A percentile compares a stretch with the other conserved stretches of the same genome.
Conservation (phyloP, 2,888 invertebrate genomes). For the Tenthredo amoena region DNA sequence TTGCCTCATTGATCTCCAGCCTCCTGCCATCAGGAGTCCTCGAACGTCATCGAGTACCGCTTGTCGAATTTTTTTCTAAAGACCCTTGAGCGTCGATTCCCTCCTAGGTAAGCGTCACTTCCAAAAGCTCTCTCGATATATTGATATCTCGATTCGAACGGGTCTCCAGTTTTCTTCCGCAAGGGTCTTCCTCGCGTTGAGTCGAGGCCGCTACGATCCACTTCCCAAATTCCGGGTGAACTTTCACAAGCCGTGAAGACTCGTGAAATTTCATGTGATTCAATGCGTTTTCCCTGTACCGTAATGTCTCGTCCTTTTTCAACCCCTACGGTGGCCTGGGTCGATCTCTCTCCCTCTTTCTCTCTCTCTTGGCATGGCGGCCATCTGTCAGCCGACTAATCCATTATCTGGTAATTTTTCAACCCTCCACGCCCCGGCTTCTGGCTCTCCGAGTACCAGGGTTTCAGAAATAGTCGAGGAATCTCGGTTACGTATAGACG, state of each 20-base stretch:
- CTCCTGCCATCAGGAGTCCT: conserved; percentile 27
- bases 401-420: conserved; percentile 62
- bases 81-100: conserved; percentile 20
- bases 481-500: conserved; percentile 40
- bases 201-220: background rate
- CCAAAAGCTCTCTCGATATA: conserved; percentile 35
- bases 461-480: conserved; percentile 33
- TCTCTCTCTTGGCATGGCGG: conserved; percentile 47
- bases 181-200: conserved; percentile 17
- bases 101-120: conserved; percentile 30
- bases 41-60: conserved; percentile 38
- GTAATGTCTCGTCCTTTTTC: conserved; percentile 20
- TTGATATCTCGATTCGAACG: conserved; percentile 24
- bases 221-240: background rate
- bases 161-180: background rate
- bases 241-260: conserved; percentile 56
- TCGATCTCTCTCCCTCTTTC: conserved; percentile 11
- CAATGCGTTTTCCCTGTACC: conserved; percentile 40
- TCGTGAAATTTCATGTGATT: conserved; percentile 51
- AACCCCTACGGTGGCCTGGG: conserved; percentile 7
- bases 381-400: conserved; percentile 61
- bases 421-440: conserved; percentile 54
- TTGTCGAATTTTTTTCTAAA: conserved; percentile 38
- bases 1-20: conserved; percentile 39
- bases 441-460: conserved; percentile 9